These are phyloP conservation scores for Hypsopygia costalis DNA, from an alignment of 2,888 invertebrate species.

Conservation along the genomic window DNA sequence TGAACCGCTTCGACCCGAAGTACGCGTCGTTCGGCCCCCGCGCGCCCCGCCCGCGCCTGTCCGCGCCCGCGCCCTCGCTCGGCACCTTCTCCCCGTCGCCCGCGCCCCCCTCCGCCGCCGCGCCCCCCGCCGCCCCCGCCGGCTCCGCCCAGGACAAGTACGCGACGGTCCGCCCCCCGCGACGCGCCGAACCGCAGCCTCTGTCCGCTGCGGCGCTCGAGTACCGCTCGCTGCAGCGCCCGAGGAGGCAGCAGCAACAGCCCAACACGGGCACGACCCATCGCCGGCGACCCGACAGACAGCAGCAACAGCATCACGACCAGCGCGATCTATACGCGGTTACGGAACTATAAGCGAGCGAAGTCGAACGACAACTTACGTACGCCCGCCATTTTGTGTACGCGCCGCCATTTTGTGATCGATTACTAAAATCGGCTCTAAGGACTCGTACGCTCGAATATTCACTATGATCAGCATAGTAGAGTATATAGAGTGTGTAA, in stretches of 20 bases:
- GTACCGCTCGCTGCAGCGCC: slow-evolving; percentile 81
- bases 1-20: slow-evolving; percentile 82
- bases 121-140: slow-evolving; percentile 21
- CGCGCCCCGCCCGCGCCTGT: slow-evolving; percentile 66
- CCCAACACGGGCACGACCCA: slow-evolving; percentile 24
- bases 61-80: slow-evolving; percentile 55
- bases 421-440: slow-evolving; percentile 9
- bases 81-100: slow-evolving; percentile 48
- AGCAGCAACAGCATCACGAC: slow-evolving; percentile 43
- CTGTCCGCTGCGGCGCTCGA: slow-evolving; percentile 77
- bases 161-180: slow-evolving; percentile 65
- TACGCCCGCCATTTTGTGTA: background rate
- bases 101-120: slow-evolving; percentile 21
- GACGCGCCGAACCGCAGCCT: slow-evolving; percentile 71
- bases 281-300: slow-evolving; percentile 31
- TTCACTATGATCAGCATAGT: slow-evolving; percentile 32
- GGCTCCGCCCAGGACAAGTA: slow-evolving; percentile 15
- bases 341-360: slow-evolving; percentile 21
- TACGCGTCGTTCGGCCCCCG: slow-evolving; percentile 79
- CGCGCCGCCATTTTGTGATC: slow-evolving; percentile 14
- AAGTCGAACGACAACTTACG: slow-evolving; percentile 1
- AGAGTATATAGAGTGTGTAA: slow-evolving; percentile 19
- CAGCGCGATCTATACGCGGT: slow-evolving; percentile 81
- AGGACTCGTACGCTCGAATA: slow-evolving; percentile 23
- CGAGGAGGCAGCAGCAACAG: slow-evolving; percentile 50